Percentiles rank a stretch among this genome's conserved stretches.
Evolutionary conservation across 2,888 invertebrate species (phyloP).

Genomic region (Erynnis tages): DNA sequence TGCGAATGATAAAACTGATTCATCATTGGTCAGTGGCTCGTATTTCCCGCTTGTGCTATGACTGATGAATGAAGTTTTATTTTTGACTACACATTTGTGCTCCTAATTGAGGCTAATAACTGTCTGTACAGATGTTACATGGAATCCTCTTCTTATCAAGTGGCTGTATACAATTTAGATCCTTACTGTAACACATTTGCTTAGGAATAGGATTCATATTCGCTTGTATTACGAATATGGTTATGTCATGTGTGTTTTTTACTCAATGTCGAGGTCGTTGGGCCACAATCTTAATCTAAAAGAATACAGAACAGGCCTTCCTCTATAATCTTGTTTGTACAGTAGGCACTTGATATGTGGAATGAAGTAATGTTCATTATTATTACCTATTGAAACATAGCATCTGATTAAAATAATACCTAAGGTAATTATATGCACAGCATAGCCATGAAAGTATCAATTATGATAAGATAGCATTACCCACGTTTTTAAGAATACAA

Average conservation of each 20-base stretch:
- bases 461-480: neutral
- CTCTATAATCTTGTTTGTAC: conserved; percentile 5
- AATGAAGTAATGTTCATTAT: no score
- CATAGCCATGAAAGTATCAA: neutral
- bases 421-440: no score
- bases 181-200: conserved; percentile 34
- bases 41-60: conserved; percentile 38
- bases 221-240: conserved; percentile 8
- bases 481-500: neutral
- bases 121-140: conserved; percentile 37
- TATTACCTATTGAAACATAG: no score
- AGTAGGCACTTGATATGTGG: conserved; percentile 4
- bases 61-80: conserved; percentile 53
- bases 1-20: conserved; percentile 49
- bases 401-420: no score
- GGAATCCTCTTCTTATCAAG: conserved; percentile 34
- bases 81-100: conserved; percentile 49
- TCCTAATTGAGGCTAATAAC: conserved; percentile 69
- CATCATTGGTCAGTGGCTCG: conserved; percentile 45
- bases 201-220: conserved; percentile 23
- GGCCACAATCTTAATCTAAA: conserved; percentile 20
- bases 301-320: conserved; percentile 19
- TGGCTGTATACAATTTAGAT: conserved; percentile 38
- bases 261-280: conserved; percentile 18
- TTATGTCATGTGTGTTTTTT: conserved; percentile 27